phyloP scores from a whole-genome alignment of 2,113 vertebrate species.

The Oreochromis niloticus region DNA sequence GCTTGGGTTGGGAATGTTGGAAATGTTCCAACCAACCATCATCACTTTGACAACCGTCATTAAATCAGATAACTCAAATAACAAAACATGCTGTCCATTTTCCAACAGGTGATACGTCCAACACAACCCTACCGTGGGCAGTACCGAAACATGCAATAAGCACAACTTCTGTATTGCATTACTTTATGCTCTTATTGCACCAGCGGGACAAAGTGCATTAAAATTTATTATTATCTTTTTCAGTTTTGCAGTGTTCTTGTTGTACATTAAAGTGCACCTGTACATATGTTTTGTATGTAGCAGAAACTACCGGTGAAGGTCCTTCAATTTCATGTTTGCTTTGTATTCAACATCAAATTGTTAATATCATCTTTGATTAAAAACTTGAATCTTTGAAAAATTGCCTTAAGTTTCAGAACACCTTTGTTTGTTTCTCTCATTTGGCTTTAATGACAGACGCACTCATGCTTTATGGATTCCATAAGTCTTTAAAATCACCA shows the following conservation, averaged over 20 bases:
- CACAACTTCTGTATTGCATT: not conserved
- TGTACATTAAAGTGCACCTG: not conserved
- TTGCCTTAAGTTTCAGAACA: not conserved
- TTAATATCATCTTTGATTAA: not conserved
- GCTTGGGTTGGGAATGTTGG: not conserved
- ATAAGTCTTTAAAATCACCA: not conserved
- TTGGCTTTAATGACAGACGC: not conserved
- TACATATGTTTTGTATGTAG: not conserved
- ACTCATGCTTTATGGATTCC: too few relatives aligned
- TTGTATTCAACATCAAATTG: not conserved
- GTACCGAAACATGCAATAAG: not conserved
- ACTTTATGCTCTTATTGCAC: not conserved
- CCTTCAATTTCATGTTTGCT: not conserved
- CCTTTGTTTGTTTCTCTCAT: not conserved
- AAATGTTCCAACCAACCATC: rapidly evolving
- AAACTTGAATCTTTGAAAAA: not conserved
- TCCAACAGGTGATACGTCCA: not conserved
- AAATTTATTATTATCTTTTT: not conserved
- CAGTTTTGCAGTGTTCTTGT: rapidly evolving
- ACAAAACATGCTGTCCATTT: not conserved
- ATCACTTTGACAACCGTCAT: not conserved
- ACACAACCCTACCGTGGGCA: not conserved
- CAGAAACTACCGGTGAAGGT: not conserved
- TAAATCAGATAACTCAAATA: not conserved
- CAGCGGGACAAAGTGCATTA: not conserved